Base-by-base conservation (phyloP, 1,140 invertebrate genomes). In the Stegodyphus mimosarum region DNA sequence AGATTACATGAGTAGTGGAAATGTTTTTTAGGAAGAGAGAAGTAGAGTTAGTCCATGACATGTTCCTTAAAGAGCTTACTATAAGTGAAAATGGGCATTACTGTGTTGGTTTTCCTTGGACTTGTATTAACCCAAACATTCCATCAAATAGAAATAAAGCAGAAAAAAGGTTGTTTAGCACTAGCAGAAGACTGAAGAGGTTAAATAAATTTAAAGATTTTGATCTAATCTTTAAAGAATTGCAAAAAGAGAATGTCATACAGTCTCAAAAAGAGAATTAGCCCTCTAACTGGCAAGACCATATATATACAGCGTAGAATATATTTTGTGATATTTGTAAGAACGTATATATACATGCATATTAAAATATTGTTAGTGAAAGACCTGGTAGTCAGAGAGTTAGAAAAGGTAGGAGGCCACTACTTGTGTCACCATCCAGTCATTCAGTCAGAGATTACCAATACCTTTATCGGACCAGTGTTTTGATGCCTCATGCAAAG, bases 401-500 rank as follows among this genome's bases (percentile, higher is more conserved):
- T 55, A 55, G 53, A 66, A 66, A n/a, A 67, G 6, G 13, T 6
- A 18, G 64, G 6, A 7, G 64, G 13, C 7, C 64, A 67, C 64
- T 67, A 67, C 17, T 67, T 67, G 17, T 18, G 0, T 17, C 64
- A 67, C 64, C 11, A 18, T 15, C 64, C 64, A 67, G 64, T 67
- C 2, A 67, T 67, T 18, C 2, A 67, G 5, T 2, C 13, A n/a
- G 17, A 18, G 10, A 67, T 2, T 74, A 2, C 17, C 0, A 88
- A 87, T 0, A 88, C 88, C 7, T 87, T 83, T 7, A 69, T 89
- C 5, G 53, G 88, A 18, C 84, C 85, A 6, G 87, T 89, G n/a
- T 18, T 89, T 88, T 18, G 88, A 89, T 70, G 87, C 85, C 7
- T 88, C 86, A 5, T 75, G 0, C 88, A 88, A 74, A 49, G 86